Conservation (phyloP, 2,797 vertebrate species). For the Mallotus villosus region DNA sequence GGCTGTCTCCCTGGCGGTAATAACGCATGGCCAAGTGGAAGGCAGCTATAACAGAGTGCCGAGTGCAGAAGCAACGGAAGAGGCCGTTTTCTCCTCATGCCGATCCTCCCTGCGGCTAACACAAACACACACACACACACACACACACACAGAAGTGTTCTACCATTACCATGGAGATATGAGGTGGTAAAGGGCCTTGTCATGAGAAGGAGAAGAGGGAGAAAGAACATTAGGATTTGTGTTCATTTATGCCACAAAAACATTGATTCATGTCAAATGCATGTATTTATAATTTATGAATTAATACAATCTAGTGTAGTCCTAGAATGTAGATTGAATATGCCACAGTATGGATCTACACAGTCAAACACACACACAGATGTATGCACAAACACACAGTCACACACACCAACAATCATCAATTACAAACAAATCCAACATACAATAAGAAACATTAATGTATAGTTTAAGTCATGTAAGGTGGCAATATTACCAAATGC, state of each 20-base stretch:
- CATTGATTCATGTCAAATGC: not conserved
- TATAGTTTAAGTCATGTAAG: not conserved
- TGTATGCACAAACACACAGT: conserved; percentile 17
- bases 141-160: conserved; percentile 8
- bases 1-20: conserved; percentile 51
- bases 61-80: conserved; percentile 61
- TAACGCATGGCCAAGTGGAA: conserved; percentile 45
- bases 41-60: conserved; percentile 56
- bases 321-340: not conserved
- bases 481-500: not conserved
- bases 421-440: conserved; percentile 15
- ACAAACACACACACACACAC: conserved; percentile 18
- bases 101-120: conserved; percentile 51
- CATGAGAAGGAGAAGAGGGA: not conserved
- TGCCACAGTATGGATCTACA: not conserved
- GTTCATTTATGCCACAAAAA: not conserved
- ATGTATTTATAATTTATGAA: too few species aligned
- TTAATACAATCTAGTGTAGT: not conserved
- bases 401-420: conserved; percentile 19
- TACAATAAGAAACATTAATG: conserved; percentile 6
- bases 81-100: conserved; percentile 42
- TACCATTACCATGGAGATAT: not conserved
- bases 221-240: not conserved
- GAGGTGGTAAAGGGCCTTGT: not conserved
- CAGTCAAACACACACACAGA: conserved; percentile 4